phyloP scores from a whole-genome alignment of 2,888 invertebrate genomes.

The Agapetus fuscipes region DNA sequence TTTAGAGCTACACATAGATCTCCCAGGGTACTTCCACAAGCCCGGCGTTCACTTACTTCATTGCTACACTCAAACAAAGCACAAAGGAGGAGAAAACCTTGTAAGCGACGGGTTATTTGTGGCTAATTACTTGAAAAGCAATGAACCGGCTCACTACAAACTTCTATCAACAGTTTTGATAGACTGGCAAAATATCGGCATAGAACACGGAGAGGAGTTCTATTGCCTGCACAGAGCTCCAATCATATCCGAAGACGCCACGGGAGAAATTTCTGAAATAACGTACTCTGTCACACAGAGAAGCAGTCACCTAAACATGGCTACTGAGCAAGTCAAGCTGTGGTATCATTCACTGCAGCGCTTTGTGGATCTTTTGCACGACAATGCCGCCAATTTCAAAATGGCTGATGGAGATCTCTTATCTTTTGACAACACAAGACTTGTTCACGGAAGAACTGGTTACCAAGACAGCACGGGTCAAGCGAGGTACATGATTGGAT shows the following conservation, averaged over 20 bases:
- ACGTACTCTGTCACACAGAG: constrained; percentile 68
- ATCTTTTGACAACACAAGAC: constrained; percentile 62
- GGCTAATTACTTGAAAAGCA: constrained; percentile 46
- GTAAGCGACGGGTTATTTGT: constrained; percentile 58
- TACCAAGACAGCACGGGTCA: constrained; percentile 50
- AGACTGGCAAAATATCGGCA: constrained; percentile 65
- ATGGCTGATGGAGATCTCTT: constrained; percentile 57
- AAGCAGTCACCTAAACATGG: constrained; percentile 53
- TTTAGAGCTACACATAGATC: constrained; percentile 63
- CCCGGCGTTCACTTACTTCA: constrained; percentile 65
- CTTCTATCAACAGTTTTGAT: constrained; percentile 48
- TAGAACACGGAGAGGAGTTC: constrained; percentile 51
- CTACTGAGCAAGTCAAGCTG: constrained; percentile 47
- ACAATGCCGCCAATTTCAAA: constrained; percentile 54
- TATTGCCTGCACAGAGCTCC: constrained; percentile 52
- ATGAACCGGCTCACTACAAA: constrained; percentile 47
- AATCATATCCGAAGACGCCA: constrained; percentile 48
- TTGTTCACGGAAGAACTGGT: constrained; percentile 59
- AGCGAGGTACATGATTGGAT: constrained; percentile 57
- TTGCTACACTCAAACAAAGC: constrained; percentile 54
- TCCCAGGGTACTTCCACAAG: constrained; percentile 66
- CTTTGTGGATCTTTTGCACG: constrained; percentile 51
- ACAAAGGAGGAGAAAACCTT: constrained; percentile 56
- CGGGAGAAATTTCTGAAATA: constrained; percentile 48
- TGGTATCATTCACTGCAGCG: constrained; percentile 60